phyloP scores from a whole-genome alignment of 2,888 invertebrate species.

The Drosophila mettleri region DNA sequence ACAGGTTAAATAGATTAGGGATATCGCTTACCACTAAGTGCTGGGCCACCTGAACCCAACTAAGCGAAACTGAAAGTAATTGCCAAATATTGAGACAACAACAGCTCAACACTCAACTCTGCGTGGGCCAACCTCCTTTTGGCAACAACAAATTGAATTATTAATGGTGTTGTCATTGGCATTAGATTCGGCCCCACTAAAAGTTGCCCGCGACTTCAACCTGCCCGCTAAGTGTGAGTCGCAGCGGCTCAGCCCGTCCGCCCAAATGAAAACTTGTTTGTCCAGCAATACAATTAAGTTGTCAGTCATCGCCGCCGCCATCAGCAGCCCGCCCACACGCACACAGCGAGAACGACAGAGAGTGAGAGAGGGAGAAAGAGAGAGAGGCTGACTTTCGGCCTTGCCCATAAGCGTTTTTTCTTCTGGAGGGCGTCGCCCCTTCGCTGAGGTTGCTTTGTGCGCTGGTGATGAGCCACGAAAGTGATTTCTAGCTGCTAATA shows the following conservation, averaged over 20 bases:
- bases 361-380: too few species aligned
- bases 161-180: slow-evolving; percentile 76
- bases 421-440: slow-evolving; percentile 7
- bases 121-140: slow-evolving; percentile 23
- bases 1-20: slow-evolving; percentile 78
- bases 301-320: slow-evolving; percentile 63
- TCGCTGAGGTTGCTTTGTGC: slow-evolving; percentile 5
- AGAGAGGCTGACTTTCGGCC: slow-evolving; percentile 48
- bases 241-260: too few species aligned
- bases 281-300: slow-evolving; percentile 71
- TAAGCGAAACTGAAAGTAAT: slow-evolving; percentile 70
- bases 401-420: slow-evolving; percentile 32
- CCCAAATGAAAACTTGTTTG: slow-evolving; percentile 64
- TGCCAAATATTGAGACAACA: slow-evolving; percentile 77
- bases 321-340: slow-evolving; percentile 18
- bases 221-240: slow-evolving; percentile 36
- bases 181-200: slow-evolving; percentile 41
- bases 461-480: slow-evolving; percentile 25
- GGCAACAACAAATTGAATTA: slow-evolving; percentile 70
- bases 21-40: slow-evolving; percentile 74
- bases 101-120: slow-evolving; percentile 20
- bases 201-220: slow-evolving; percentile 62
- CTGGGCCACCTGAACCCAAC: slow-evolving; percentile 42
- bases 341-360: too few species aligned
- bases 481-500: slow-evolving; percentile 25